phyloP scores from a whole-genome alignment of 2,888 invertebrate genomes.

The Nesidiocoris tenuis region DNA sequence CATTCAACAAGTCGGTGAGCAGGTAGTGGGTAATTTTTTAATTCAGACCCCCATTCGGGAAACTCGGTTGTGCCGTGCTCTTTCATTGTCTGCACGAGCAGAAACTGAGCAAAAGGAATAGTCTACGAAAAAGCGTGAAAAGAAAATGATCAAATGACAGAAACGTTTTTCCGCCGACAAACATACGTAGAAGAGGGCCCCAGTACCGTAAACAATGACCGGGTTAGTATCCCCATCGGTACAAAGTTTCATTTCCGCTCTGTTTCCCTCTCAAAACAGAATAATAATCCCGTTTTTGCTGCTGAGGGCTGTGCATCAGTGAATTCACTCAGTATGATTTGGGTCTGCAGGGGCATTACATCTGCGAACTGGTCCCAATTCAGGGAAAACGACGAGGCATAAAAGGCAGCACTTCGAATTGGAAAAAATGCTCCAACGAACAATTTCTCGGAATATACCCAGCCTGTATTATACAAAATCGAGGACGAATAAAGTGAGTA shows the following conservation, averaged over 20 bases:
- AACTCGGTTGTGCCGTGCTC: neutral
- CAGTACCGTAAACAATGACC: neutral
- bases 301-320: too few relatives aligned
- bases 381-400: too few relatives aligned
- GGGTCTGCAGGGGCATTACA: too few relatives aligned
- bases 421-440: too few relatives aligned
- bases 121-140: neutral
- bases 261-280: neutral
- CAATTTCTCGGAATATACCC: too few relatives aligned
- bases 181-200: neutral
- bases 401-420: too few relatives aligned
- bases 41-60: neutral
- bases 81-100: neutral
- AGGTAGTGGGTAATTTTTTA: neutral
- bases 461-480: too few relatives aligned
- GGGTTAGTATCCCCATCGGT: neutral
- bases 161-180: neutral
- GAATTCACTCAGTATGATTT: too few relatives aligned
- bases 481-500: too few relatives aligned
- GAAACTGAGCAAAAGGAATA: neutral
- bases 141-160: neutral
- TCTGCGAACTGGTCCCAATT: too few relatives aligned
- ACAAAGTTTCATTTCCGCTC: neutral
- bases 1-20: neutral
- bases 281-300: neutral